Evolutionary conservation across 2,113 vertebrate species (phyloP).

Genomic region (Alaudala cheleensis): DNA sequence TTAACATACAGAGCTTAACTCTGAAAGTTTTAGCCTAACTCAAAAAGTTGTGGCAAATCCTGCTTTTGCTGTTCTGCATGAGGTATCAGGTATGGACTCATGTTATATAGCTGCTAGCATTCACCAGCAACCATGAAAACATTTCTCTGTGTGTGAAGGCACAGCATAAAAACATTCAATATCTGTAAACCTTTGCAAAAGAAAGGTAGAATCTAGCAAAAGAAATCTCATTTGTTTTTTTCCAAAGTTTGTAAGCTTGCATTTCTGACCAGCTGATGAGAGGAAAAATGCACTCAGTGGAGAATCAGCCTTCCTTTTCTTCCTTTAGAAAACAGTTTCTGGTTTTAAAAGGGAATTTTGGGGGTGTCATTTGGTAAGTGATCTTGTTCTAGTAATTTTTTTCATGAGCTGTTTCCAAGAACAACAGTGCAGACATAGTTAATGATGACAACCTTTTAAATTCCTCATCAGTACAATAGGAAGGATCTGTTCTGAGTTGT

Average conservation of each 20-base stretch:
- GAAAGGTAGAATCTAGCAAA: neutral
- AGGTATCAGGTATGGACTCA: neutral
- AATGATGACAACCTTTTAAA: neutral
- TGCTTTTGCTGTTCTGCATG: neutral
- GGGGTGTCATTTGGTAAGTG: neutral
- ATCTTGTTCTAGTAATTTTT: neutral
- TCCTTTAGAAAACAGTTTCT: neutral
- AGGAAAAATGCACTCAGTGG: neutral
- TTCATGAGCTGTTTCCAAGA: neutral
- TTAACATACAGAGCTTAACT: neutral
- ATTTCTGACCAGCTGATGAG: neutral
- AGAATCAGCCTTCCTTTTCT: neutral
- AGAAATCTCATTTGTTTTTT: neutral
- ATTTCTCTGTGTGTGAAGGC: neutral
- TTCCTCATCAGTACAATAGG: neutral
- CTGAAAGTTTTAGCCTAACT: neutral
- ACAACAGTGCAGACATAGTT: neutral
- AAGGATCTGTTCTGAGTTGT: neutral
- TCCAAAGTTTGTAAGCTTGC: neutral
- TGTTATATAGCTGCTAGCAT: neutral
- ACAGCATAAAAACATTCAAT: neutral
- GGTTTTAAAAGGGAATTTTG: neutral
- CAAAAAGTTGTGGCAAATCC: neutral
- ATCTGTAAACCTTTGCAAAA: neutral
- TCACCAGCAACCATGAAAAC: neutral